Evolutionary conservation across 2,797 vertebrate species (phyloP).

Genomic region (Gobio occitaniae): DNA sequence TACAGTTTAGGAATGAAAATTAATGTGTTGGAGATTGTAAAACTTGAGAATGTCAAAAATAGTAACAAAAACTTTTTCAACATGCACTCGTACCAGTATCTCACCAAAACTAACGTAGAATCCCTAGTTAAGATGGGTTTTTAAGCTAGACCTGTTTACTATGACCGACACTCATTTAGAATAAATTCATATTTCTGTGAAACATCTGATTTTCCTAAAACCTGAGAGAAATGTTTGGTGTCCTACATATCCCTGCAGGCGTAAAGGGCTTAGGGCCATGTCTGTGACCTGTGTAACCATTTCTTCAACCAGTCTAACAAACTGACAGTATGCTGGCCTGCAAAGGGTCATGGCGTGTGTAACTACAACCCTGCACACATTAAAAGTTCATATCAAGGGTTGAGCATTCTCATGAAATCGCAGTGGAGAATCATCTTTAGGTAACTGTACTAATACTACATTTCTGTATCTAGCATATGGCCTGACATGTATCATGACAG

Average conservation of each 20-base stretch:
- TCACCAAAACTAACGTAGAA: not conserved
- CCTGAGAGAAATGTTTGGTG: not conserved
- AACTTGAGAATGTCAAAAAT: conserved; percentile 77
- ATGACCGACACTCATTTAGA: not conserved
- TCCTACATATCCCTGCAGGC: conserved; percentile 8
- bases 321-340: conserved; percentile 42
- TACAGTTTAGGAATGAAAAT: conserved; percentile 69
- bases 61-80: conserved; percentile 55
- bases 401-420: conserved; percentile 16
- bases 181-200: conserved; percentile 11
- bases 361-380: conserved; percentile 34
- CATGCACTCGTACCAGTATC: not conserved
- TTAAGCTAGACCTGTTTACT: not conserved
- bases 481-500: not conserved
- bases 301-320: conserved; percentile 51
- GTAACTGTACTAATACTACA: not conserved
- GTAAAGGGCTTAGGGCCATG: conserved; percentile 17
- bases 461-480: not conserved
- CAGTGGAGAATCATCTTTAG: not conserved
- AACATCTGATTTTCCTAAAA: conserved; percentile 22
- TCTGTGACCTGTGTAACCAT: conserved; percentile 37
- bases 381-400: conserved; percentile 14
- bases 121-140: not conserved
- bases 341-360: conserved; percentile 34
- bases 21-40: conserved; percentile 70